Percentiles rank a stretch among this genome's conserved stretches.
These are phyloP conservation scores for Ianthella basta DNA, from an alignment of 37 sponge, comb jelly and placozoan species.

Conservation along the genomic window DNA sequence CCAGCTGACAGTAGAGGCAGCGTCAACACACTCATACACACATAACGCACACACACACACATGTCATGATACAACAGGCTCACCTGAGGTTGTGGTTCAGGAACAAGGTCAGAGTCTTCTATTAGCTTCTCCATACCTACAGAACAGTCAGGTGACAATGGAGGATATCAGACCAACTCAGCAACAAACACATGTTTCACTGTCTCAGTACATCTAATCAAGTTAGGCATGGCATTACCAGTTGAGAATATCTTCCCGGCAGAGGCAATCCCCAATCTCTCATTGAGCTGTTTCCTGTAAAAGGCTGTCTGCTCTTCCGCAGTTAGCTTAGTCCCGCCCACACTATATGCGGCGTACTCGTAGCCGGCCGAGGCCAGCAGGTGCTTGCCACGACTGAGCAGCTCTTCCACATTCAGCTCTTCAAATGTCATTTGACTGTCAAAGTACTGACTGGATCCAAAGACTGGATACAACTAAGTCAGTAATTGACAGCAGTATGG, in stretches of 20 bases:
- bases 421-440: background rate
- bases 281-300: conserved; percentile 67
- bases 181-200: background rate
- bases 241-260: conserved; percentile 84
- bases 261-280: conserved; percentile 70
- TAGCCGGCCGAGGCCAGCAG: conserved; percentile 88
- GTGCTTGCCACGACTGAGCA: conserved; percentile 77
- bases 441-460: background rate
- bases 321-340: conserved; percentile 52
- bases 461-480: background rate
- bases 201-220: no score
- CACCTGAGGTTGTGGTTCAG: background rate
- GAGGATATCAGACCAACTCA: background rate
- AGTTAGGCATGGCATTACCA: conserved; percentile 34
- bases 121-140: conserved; percentile 65
- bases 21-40: background rate
- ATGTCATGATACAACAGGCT: no score
- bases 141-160: no score
- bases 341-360: conserved; percentile 69
- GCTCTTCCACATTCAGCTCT: conserved; percentile 30
- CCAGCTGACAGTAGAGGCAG: no score
- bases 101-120: conserved; percentile 75
- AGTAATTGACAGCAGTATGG: no score
- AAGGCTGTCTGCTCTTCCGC: conserved; percentile 57
- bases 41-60: no score